Evolutionary conservation across 2,113 vertebrate species (phyloP), one percentile per base, ranked within the genome.

Genomic region (Benthochromis sp.): DNA sequence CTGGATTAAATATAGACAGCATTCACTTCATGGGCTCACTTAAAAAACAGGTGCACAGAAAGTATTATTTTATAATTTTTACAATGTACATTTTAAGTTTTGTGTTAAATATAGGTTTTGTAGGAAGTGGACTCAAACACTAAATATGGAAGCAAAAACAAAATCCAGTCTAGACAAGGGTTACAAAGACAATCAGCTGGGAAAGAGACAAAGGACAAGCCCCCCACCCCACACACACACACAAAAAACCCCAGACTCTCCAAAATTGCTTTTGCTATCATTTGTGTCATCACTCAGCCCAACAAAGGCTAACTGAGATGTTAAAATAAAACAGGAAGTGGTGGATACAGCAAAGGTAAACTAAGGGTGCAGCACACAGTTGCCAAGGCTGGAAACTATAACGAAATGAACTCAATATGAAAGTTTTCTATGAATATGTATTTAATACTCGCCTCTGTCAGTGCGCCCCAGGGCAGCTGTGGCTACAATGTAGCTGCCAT

Each of bases 41-140:
- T 47, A 27, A 47, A 47, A 47, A 76, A 76, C 14, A 11, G 3
- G 40, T 29, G 21, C 24, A 29, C 40, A 47, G 21, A 10, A 29
- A 47, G 71, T 45, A 71, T 43, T 71, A 6, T 16, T 43, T 24
- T 16, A 24, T 24, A 0, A 6, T 7, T 43, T 71, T 43, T 43
- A 71, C 8, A 4, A 24, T 16, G 36, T 24, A 40, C 3, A 14
- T 14, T 71, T 43, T 24, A 21, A 9, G n/a, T 71, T 71, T 38
- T 5, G 17, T 12, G 19, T 21, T 21, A 69, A 38, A 38, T 40
- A 21, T 5, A 21, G 11, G 1, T 38, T 69, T 14, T 71, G 36
- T 14, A 24, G 66, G n/a, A 12, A 52, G 21, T 13, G n/a, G 21
- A 4, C 5, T 71, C 0, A 9, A 0, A 24, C 66, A 16, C 8